These are phyloP conservation scores for Ypsolopha scabrella DNA, from an alignment of 2,888 invertebrate genomes.

Conservation along the genomic window DNA sequence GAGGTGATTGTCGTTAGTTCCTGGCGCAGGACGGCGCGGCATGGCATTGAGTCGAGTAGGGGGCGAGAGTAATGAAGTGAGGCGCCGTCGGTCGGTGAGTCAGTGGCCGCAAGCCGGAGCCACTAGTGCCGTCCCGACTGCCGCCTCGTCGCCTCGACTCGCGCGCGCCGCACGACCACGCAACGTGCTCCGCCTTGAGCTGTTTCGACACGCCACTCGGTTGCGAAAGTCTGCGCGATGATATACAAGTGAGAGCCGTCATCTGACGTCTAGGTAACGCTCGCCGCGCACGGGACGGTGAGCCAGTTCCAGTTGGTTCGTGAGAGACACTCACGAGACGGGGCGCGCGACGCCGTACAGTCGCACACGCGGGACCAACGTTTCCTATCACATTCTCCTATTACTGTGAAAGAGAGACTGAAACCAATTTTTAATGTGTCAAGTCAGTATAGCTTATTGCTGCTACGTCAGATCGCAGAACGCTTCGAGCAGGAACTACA, in stretches of 20 bases:
- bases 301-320: slow-evolving; percentile 58
- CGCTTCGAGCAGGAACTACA: slow-evolving; percentile 68
- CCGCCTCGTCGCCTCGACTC: slow-evolving; percentile 9
- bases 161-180: slow-evolving; percentile 18
- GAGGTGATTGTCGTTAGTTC: background rate
- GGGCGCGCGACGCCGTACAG: slow-evolving; percentile 44
- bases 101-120: background rate
- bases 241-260: slow-evolving; percentile 68
- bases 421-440: slow-evolving; percentile 70
- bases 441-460: slow-evolving; percentile 68
- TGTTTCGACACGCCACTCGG: slow-evolving; percentile 60
- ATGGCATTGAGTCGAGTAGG: background rate
- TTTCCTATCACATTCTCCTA: slow-evolving; percentile 32
- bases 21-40: background rate
- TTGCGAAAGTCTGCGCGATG: slow-evolving; percentile 69
- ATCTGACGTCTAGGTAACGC: slow-evolving; percentile 59
- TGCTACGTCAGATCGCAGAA: slow-evolving; percentile 68
- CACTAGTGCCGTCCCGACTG: background rate
- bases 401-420: slow-evolving; percentile 45
- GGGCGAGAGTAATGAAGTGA: background rate
- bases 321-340: slow-evolving; percentile 43
- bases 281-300: slow-evolving; percentile 64
- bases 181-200: slow-evolving; percentile 46
- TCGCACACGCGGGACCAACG: slow-evolving; percentile 59
- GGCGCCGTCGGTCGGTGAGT: background rate